Percentiles rank a stretch among this genome's conserved stretches.
Conservation (phyloP, 2,797 vertebrate species). For the Erpetoichthys calabaricus region DNA sequence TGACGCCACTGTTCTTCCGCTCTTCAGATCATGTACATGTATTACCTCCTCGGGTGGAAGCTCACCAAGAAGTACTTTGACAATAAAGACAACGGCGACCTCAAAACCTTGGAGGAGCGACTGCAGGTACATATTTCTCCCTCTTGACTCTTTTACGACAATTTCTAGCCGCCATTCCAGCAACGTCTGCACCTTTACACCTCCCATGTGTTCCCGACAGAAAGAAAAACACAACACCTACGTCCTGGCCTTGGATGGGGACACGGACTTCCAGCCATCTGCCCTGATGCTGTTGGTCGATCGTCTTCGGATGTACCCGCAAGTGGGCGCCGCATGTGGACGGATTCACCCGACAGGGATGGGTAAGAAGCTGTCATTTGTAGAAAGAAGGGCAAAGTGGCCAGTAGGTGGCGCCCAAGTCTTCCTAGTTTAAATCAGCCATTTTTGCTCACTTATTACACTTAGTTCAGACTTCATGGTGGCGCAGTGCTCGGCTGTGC, state of each 20-base stretch:
- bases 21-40: conserved; percentile 45
- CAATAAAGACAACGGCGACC: conserved; percentile 9
- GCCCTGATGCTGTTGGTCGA: conserved; percentile 47
- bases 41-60: conserved; percentile 42
- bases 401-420: not conserved
- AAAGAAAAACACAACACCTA: conserved; percentile 45
- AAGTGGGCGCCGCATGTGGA: conserved; percentile 47
- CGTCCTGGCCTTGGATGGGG: conserved; percentile 47
- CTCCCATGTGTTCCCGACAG: too few species aligned
- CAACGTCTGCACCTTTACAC: too few species aligned
- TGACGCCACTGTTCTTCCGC: too few species aligned
- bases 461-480: too few species aligned
- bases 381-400: too few species aligned
- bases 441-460: not conserved
- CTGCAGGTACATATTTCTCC: conserved; percentile 19
- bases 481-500: too few species aligned
- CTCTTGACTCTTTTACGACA: too few species aligned
- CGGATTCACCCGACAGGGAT: conserved; percentile 54
- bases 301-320: conserved; percentile 41
- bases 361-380: conserved; percentile 25
- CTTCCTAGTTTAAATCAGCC: not conserved
- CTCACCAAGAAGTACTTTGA: conserved; percentile 29
- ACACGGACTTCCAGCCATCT: conserved; percentile 51
- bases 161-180: too few species aligned
- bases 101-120: not conserved